Base-by-base conservation (phyloP, 2,797 vertebrate genomes). In the Lepilemur ruficaudatus region DNA sequence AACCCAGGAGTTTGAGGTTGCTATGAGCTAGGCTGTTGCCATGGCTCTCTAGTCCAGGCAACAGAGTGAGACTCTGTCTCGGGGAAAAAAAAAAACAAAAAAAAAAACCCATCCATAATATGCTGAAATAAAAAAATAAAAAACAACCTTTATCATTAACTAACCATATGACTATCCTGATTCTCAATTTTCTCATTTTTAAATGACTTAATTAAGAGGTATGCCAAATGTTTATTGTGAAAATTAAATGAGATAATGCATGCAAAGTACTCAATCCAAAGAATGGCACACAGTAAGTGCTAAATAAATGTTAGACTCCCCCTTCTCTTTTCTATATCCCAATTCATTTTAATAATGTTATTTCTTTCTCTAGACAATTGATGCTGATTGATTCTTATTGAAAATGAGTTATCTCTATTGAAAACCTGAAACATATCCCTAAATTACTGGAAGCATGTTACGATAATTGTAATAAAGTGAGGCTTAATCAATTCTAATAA, bases 391-490 rank as follows among this genome's bases (percentile, higher is more conserved):
- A 76, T 72, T 91, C 23, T 90, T 14, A 59, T 14, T 78, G 22
- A 73, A 94, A 90, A 93, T 72, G 52, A 94, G 13, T 4, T 75
- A 80, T 55, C 32, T 82, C 30, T 84, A 35, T 52, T 59, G 46
- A 89, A 96, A 84, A 80, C 41, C 11, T 86, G 48, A 88, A 90
- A 79, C 15, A 52, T 80, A 3, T 82, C 38, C 22, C 55, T 80
- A 91, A 93, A 89, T 78, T 89, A 79, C n/a, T 30, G 4, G 17
- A 94, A 43, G 23, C n/a, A 55, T 73, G 67, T 78, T 94, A 72
- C 30, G 23, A 75, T 73, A 86, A 94, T 97, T 95, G 1, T 72
- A 84, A 82, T 65, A 94, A 95, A 91, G 41, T 11, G 72, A 83
- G 3, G 43, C 8, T 83, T 95, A 79, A 75, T 87, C 22, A 83